These are phyloP conservation scores for Herpailurus yagouaroundi DNA, from an alignment of 2,113 vertebrate species.

Conservation along the genomic window DNA sequence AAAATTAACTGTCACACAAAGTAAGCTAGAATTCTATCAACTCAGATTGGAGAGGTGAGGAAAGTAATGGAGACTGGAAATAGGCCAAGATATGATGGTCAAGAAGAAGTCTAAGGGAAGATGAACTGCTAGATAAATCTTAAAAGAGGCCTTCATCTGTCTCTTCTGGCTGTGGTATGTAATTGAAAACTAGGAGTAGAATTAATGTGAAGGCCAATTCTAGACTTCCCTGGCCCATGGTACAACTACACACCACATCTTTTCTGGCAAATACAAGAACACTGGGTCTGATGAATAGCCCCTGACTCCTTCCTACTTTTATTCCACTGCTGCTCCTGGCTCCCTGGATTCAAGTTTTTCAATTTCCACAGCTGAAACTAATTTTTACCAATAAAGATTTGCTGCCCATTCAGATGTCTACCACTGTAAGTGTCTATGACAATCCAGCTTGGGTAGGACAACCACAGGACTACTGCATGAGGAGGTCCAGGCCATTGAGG, in stretches of 20 bases:
- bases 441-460: not conserved
- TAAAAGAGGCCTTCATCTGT: not conserved
- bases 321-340: not conserved
- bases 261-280: not conserved
- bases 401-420: not conserved
- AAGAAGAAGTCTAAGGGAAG: not conserved
- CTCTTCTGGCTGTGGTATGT: not conserved
- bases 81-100: not conserved
- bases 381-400: not conserved
- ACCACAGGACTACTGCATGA: not conserved
- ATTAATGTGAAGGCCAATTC: not conserved
- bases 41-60: not conserved
- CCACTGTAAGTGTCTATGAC: not conserved
- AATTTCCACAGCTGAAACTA: not conserved
- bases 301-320: not conserved
- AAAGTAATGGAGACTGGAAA: not conserved
- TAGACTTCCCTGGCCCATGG: not conserved
- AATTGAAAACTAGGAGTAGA: not conserved
- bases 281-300: not conserved
- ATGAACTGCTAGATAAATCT: not conserved
- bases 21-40: not conserved
- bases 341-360: not conserved
- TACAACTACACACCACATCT: not conserved
- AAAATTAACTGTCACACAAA: not conserved
- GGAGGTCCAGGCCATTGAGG: not conserved